Conservation (phyloP, 2,888 invertebrate species). For the Drosophila algonquin region DNA sequence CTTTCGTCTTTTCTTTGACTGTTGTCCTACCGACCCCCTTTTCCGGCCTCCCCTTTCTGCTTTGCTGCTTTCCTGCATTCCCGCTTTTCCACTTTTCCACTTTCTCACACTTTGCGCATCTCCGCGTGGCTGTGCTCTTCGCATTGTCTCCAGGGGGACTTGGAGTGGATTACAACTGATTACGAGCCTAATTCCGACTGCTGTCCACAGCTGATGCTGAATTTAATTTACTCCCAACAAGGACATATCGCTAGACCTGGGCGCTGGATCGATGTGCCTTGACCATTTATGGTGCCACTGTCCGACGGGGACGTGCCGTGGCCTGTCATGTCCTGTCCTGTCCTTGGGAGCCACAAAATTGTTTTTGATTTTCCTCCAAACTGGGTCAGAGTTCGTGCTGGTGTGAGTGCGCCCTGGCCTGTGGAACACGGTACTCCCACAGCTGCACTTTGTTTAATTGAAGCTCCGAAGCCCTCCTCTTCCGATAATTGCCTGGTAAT, state of each 20-base stretch:
- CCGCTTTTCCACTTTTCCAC: not conserved
- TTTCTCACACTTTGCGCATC: not conserved
- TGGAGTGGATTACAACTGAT: constrained; percentile 37
- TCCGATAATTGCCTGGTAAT: constrained; percentile 29
- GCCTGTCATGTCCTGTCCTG: constrained; percentile 42
- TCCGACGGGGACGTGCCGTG: constrained; percentile 55
- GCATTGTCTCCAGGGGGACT: constrained; percentile 1
- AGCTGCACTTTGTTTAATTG: constrained; percentile 33
- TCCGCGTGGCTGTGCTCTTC: not conserved
- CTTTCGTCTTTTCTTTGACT: constrained; percentile 37
- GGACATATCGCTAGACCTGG: constrained; percentile 2
- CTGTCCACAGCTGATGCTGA: constrained; percentile 13
- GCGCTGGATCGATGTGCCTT: constrained; percentile 43
- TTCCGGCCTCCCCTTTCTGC: not conserved
- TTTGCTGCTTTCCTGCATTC: not conserved
- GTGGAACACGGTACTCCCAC: not conserved
- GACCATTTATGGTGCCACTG: constrained; percentile 38
- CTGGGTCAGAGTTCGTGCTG: constrained; percentile 56
- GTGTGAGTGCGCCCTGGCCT: not conserved
- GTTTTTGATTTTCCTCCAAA: constrained; percentile 56
- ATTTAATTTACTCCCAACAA: constrained; percentile 27
- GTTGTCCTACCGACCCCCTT: not conserved
- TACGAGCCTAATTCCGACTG: constrained; percentile 17
- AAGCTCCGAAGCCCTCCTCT: constrained; percentile 6
- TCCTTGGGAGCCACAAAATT: constrained; percentile 58